Conservation (phyloP, 2,113 vertebrate species). For the Xenus cinereus region DNA sequence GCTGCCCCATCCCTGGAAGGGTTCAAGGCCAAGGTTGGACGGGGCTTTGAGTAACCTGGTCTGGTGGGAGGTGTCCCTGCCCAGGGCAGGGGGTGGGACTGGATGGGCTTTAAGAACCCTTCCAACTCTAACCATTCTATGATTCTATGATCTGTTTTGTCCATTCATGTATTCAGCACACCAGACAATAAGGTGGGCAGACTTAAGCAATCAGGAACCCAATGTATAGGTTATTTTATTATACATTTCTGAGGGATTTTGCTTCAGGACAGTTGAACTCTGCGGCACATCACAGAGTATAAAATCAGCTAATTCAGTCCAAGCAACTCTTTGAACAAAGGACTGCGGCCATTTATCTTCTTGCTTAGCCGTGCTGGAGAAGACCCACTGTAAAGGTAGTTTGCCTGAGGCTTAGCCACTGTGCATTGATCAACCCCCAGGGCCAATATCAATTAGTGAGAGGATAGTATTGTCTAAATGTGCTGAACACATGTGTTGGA, state of each 20-base stretch:
- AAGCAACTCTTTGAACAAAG: neutral
- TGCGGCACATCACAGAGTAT: neutral
- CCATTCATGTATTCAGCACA: neutral
- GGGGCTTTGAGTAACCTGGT: no score
- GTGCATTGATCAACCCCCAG: neutral
- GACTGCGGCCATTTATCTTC: neutral
- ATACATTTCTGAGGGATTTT: neutral
- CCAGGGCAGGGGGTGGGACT: no score
- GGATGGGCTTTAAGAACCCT: no score
- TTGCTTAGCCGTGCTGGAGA: neutral
- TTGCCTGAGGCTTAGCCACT: neutral
- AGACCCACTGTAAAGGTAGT: neutral
- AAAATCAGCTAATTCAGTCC: neutral
- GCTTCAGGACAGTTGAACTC: neutral
- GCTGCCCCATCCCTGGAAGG: no score
- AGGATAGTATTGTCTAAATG: neutral
- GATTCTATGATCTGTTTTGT: neutral
- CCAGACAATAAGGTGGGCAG: neutral
- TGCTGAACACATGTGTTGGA: rapidly evolving
- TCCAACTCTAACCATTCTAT: no score
- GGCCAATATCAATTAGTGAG: neutral
- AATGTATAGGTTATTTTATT: neutral
- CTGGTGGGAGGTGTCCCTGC: no score
- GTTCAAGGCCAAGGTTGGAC: no score
- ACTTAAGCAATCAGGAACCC: neutral